Evolutionary conservation across 2,888 invertebrate genomes (phyloP).

Genomic region (Pomacea canaliculata): DNA sequence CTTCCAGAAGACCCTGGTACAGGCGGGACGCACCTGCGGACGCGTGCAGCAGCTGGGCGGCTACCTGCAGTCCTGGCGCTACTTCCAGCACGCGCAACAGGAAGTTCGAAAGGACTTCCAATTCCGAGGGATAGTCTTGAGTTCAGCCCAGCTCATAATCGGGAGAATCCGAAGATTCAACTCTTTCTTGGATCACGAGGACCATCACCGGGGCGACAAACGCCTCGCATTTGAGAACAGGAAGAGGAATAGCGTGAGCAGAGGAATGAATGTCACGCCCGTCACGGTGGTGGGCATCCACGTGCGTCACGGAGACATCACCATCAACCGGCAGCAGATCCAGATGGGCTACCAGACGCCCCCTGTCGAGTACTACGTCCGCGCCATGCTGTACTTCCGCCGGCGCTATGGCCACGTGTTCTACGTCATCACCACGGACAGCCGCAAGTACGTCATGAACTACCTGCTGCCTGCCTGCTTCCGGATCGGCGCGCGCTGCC

Average conservation of each 20-base stretch:
- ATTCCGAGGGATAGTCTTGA: background rate
- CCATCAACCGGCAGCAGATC: background rate
- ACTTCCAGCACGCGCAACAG: conserved; percentile 15
- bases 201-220: too few relatives aligned
- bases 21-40: background rate
- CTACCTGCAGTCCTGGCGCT: conserved; percentile 24
- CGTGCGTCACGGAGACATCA: conserved; percentile 20
- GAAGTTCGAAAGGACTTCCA: conserved; percentile 20
- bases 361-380: conserved; percentile 13
- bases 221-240: background rate
- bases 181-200: background rate
- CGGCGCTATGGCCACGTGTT: conserved; percentile 7
- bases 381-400: conserved; percentile 18
- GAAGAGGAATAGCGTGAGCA: background rate
- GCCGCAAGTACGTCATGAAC: background rate
- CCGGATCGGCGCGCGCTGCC: background rate
- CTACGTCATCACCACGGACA: conserved; percentile 24
- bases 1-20: background rate
- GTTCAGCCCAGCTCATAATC: background rate
- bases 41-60: background rate
- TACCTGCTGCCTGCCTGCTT: conserved; percentile 4
- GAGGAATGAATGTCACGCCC: background rate
- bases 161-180: background rate
- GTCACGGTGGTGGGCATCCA: conserved; percentile 24
- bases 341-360: conserved; percentile 6